Conservation (phyloP, 2,888 invertebrate species). For the Mythimna lalbum region DNA sequence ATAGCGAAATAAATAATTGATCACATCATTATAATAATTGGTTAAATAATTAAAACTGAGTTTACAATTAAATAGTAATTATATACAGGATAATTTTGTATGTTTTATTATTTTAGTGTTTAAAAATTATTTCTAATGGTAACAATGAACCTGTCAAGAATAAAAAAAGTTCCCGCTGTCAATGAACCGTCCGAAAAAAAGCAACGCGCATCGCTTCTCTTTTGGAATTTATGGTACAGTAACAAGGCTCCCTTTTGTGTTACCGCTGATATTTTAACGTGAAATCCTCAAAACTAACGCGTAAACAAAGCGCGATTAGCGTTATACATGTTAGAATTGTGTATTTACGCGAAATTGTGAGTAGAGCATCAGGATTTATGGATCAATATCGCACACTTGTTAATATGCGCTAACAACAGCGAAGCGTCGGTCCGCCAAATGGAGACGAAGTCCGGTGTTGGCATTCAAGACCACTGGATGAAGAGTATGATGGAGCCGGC, state of each 20-base stretch:
- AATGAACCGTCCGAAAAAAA: constrained; percentile 87
- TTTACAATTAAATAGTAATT: neutral
- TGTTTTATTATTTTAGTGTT: neutral
- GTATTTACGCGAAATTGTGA: constrained; percentile 73
- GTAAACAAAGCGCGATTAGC: constrained; percentile 86
- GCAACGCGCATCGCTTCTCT: constrained; percentile 89
- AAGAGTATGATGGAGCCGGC: constrained; percentile 89
- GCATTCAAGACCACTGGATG: constrained; percentile 88
- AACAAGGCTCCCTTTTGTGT: constrained; percentile 90
- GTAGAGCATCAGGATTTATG: constrained; percentile 69
- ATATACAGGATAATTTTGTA: neutral
- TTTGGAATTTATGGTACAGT: constrained; percentile 90
- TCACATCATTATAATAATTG: neutral
- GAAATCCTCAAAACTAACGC: constrained; percentile 81
- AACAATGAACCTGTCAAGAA: constrained; percentile 78
- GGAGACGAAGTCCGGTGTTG: constrained; percentile 85
- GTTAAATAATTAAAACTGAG: neutral
- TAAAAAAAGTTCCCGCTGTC: constrained; percentile 84
- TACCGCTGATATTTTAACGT: constrained; percentile 78
- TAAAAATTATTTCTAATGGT: constrained; percentile 68
- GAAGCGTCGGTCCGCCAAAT: constrained; percentile 73
- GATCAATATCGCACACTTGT: constrained; percentile 81
- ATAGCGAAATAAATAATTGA: neutral
- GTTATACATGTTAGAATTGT: constrained; percentile 68
- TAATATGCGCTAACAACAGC: constrained; percentile 78